These are phyloP conservation scores for Elgonia sp. DNA, from an alignment of 2,888 invertebrate species.

Conservation along the genomic window DNA sequence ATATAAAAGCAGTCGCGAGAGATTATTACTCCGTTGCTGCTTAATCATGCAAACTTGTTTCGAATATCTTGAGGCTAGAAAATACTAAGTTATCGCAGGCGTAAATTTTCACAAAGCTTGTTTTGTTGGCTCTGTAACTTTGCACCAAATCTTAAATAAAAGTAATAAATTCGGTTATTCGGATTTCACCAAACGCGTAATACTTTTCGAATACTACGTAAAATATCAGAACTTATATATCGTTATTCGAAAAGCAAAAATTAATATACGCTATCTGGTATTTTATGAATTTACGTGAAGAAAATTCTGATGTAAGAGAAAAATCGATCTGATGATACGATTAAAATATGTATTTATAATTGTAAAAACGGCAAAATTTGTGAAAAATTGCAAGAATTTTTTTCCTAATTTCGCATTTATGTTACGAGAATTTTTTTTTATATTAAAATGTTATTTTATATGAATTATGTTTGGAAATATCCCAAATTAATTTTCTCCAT, in stretches of 20 bases:
- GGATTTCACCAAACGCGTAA: conserved; percentile 1
- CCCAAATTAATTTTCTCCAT: too few relatives aligned
- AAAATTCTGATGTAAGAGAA: too few relatives aligned
- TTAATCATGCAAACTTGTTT: conserved; percentile 67
- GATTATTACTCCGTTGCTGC: conserved; percentile 60
- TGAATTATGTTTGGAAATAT: too few relatives aligned
- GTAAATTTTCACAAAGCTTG: conserved; percentile 55
- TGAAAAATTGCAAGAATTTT: too few relatives aligned
- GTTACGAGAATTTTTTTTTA: too few relatives aligned
- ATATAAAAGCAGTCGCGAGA: conserved; percentile 48
- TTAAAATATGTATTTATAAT: too few relatives aligned
- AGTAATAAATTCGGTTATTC: conserved; percentile 16
- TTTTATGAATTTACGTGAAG: too few relatives aligned
- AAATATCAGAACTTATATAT: not conserved
- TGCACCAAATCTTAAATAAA: conserved; percentile 23
- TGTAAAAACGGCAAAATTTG: too few relatives aligned
- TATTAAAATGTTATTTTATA: too few relatives aligned
- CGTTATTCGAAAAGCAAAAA: not conserved
- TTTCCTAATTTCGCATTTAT: too few relatives aligned
- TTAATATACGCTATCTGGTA: not conserved
- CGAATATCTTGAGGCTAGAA: conserved; percentile 51
- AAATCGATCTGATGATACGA: too few relatives aligned
- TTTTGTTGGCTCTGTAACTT: conserved; percentile 38
- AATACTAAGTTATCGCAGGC: conserved; percentile 50
- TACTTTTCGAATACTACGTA: not conserved